Evolutionary conservation across 2,888 invertebrate genomes (phyloP), one percentile per base, ranked within the genome.

Genomic region (Electrophaes corylata): DNA sequence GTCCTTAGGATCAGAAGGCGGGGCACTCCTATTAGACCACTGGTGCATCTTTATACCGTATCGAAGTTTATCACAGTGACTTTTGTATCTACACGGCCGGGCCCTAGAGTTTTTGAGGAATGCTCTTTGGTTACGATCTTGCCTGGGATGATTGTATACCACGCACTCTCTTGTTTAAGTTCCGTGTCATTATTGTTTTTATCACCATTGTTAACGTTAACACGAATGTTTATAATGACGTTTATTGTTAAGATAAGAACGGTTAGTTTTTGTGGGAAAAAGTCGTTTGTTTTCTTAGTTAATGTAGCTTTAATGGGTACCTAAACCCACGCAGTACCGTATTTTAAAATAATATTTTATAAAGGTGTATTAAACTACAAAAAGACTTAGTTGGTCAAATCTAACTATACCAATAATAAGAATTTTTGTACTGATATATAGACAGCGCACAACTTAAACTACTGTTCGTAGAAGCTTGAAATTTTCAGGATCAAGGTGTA

Each of bases 201-300:
- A 83, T 81, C 78, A 75, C 76, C 72, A 72, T 78, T 80, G 76
- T 81, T 80, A 81, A 83, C 75, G 80, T 73, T 74, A 72, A 81
- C 82, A 78, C 81, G 75, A 80, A 79, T 68, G 71, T 66, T 68
- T 66, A 68, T 84, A 81, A 84, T 83, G 78, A 82, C 72, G 70
- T 75, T 76, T 76, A 74, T 72, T 71, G 72, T 72, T 67, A 57
- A 76, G 76, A 81, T 76, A 74, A 70, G 67, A 75, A 74, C 70
- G 64, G 74, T 78, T n/a, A 72, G 70, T 46, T 73, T 73, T 75
- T 69, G 69, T 73, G 71, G 67, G 64, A 71, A 69, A 60, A 45
- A 39, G 6, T 31, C 16, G 26, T 29, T 40, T 49, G 18, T 48
- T 55, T 53, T 35, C 40, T 41, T 31, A 35, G 40, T 41, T 51